Evolutionary conservation across 2,888 invertebrate genomes (phyloP).

Genomic region (Priocnemis perturbator): DNA sequence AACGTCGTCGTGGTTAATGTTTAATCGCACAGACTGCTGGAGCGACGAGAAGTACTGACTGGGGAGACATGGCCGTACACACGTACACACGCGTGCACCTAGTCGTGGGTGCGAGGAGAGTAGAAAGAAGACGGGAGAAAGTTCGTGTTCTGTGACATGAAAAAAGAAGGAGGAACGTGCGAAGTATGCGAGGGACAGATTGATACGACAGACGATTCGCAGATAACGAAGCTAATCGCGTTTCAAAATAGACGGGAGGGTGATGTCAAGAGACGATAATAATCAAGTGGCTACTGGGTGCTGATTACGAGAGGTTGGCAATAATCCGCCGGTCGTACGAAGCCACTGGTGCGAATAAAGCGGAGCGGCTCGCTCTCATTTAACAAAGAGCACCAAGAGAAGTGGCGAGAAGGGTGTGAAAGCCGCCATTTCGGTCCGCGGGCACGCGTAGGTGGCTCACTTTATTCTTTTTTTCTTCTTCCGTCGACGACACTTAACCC

Average conservation of each 20-base stretch:
- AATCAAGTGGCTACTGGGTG: too few species aligned
- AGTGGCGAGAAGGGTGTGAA: not conserved
- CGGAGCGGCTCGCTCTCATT: too few species aligned
- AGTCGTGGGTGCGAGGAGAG: not conserved
- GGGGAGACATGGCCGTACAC: too few species aligned
- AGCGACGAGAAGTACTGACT: slow-evolving; percentile 8
- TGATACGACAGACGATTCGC: slow-evolving; percentile 6
- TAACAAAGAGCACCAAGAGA: not conserved
- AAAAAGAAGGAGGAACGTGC: slow-evolving; percentile 14
- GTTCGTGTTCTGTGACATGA: slow-evolving; percentile 7
- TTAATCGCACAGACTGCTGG: slow-evolving; percentile 36
- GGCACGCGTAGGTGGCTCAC: slow-evolving; percentile 21
- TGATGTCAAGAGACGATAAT: slow-evolving; percentile 3
- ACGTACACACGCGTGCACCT: not conserved
- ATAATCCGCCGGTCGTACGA: too few species aligned
- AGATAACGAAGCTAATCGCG: not conserved
- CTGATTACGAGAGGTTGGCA: too few species aligned
- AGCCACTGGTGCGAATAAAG: too few species aligned
- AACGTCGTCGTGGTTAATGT: slow-evolving; percentile 39
- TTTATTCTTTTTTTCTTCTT: too few species aligned
- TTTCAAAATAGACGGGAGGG: not conserved
- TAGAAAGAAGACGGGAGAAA: slow-evolving; percentile 6
- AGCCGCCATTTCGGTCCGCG: slow-evolving; percentile 10
- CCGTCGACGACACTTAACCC: slow-evolving; percentile 41
- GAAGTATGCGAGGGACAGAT: not conserved